phyloP scores from a whole-genome alignment of 1,140 invertebrate species.

The Penaeus chinensis region DNA sequence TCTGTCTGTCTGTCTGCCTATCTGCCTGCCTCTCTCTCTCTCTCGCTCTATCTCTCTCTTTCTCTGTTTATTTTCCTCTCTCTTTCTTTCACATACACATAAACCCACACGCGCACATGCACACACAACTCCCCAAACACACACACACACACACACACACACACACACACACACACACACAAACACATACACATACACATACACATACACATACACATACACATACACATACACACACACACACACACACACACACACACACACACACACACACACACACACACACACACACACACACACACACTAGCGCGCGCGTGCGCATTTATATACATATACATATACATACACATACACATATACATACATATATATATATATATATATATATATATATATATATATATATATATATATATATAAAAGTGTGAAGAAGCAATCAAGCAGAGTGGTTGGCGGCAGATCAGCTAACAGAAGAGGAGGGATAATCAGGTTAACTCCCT shows the following conservation, averaged over 20 bases:
- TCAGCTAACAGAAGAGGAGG: too few relatives aligned
- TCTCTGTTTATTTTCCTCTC: background rate
- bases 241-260: too few relatives aligned
- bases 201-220: background rate
- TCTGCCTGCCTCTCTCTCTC: background rate
- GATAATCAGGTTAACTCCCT: too few relatives aligned
- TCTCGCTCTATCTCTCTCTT: background rate
- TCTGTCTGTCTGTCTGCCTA: background rate
- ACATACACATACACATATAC: background rate
- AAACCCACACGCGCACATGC: background rate
- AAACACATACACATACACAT: slow-evolving; percentile 16
- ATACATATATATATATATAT: slow-evolving; percentile 21
- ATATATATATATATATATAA: slow-evolving; percentile 18
- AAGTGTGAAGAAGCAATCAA: background rate
- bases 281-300: too few relatives aligned
- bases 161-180: too few relatives aligned
- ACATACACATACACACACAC: background rate
- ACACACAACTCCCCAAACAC: too few relatives aligned
- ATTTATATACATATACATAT: background rate
- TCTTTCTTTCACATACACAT: background rate
- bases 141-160: too few relatives aligned
- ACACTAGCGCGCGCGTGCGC: too few relatives aligned
- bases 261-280: too few relatives aligned
- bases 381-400: slow-evolving; percentile 30
- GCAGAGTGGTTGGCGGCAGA: background rate